These are phyloP conservation scores for Acrobasis suavella DNA, from an alignment of 2,888 invertebrate species.

Conservation along the genomic window DNA sequence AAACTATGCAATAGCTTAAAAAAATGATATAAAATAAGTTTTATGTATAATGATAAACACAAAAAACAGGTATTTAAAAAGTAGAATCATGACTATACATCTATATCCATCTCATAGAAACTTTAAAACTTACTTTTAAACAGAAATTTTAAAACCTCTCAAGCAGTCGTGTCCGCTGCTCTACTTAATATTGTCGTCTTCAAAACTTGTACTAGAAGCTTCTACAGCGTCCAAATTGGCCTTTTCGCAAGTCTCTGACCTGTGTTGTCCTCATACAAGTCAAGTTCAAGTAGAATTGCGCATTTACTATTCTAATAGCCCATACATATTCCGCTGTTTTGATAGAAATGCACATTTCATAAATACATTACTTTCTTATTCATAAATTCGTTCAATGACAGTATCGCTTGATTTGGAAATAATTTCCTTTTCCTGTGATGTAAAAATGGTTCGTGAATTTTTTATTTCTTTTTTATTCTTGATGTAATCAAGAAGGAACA, in stretches of 20 bases:
- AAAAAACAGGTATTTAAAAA: too few species aligned
- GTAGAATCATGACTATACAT: too few species aligned
- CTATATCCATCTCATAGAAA: too few species aligned
- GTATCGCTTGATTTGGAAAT: conserved; percentile 25
- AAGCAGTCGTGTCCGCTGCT: too few species aligned
- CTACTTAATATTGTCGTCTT: neutral
- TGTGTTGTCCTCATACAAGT: conserved; percentile 29
- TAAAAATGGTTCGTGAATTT: neutral
- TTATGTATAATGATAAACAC: too few species aligned
- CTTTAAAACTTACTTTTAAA: too few species aligned
- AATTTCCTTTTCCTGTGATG: conserved; percentile 23
- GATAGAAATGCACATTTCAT: conserved; percentile 36
- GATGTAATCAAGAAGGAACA: neutral
- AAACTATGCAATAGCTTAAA: too few species aligned
- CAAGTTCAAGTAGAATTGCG: conserved; percentile 30
- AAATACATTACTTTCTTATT: conserved; percentile 36
- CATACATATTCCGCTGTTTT: conserved; percentile 29
- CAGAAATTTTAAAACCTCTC: too few species aligned
- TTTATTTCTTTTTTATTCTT: neutral
- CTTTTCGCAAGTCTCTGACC: conserved; percentile 23
- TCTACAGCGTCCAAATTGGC: conserved; percentile 14
- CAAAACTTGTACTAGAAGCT: neutral
- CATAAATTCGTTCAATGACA: conserved; percentile 27
- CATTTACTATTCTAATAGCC: conserved; percentile 28
- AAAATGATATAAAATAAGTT: too few species aligned